phyloP scores from a whole-genome alignment of 1,140 invertebrate species.

The Bombus sylvicola region DNA sequence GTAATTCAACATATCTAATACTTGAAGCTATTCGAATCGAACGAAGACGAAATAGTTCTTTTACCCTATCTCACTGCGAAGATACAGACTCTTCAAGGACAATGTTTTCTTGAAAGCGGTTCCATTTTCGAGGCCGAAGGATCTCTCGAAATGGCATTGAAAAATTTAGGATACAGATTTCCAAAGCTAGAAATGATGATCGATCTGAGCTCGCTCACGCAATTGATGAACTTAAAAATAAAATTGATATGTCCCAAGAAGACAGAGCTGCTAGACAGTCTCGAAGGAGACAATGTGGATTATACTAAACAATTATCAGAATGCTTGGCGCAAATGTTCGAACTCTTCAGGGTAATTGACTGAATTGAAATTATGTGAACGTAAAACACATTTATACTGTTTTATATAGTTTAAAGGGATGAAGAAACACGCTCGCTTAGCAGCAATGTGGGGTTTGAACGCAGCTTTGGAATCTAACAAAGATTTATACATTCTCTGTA shows the following conservation, averaged over 20 bases:
- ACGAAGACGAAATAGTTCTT: slow-evolving; percentile 73
- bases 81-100: slow-evolving; percentile 80
- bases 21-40: slow-evolving; percentile 68
- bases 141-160: slow-evolving; percentile 71
- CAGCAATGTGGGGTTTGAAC: slow-evolving; percentile 84
- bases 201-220: slow-evolving; percentile 71
- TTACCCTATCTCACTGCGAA: slow-evolving; percentile 79
- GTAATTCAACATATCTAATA: background rate
- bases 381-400: background rate
- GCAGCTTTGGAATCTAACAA: slow-evolving; percentile 80
- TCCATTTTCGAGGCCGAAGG: slow-evolving; percentile 74
- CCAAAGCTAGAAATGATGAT: slow-evolving; percentile 73
- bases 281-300: slow-evolving; percentile 65
- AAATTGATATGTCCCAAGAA: slow-evolving; percentile 58
- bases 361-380: background rate
- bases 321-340: slow-evolving; percentile 81
- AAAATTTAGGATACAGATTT: slow-evolving; percentile 76
- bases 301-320: slow-evolving; percentile 81
- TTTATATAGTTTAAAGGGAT: slow-evolving; percentile 71
- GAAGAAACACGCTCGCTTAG: slow-evolving; percentile 81
- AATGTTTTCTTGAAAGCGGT: slow-evolving; percentile 77
- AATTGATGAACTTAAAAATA: slow-evolving; percentile 68
- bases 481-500: slow-evolving; percentile 83
- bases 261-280: background rate
- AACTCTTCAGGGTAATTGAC: slow-evolving; percentile 77